Base-by-base conservation (phyloP, 2,797 vertebrate species). In the Oryzias dopingdopingensis region DNA sequence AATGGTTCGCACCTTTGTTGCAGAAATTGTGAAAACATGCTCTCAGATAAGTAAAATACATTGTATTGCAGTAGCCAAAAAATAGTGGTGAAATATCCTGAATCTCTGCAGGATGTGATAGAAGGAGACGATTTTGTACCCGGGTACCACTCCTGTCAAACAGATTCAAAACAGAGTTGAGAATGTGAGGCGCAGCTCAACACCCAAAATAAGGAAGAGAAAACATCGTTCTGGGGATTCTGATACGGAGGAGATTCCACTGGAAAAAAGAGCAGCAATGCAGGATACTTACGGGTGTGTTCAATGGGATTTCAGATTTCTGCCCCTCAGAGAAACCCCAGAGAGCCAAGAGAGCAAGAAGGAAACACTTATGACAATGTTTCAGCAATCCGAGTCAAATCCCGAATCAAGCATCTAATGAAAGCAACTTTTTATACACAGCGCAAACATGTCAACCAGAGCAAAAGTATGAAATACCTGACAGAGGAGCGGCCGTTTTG, bases 141-240 rank as follows among this genome's bases (percentile, higher is more conserved):
- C 17, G 57, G 64, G 23, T 72, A 65, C 55, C 53, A 57, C 14
- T 74, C 70, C 59, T 0, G 57, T 65, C 12, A 76, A 76, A n/a
- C 68, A 68, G 42, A 17, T 65, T 26, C 59, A 77, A 49, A 8
- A 15, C 10, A 1, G 32, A 42, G 44, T 64, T n/a, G 74, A 77
- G 20, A 20, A 20, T 20, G 20, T 20, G 20, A 20, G 20, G 20
- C 20, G 20, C 20, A 20, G 20, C 20, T 20, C 20, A 20, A 20
- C 20, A 20, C 20, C 20, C 20, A 20, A 20, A 20, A 20, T 20
- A 20, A 20, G 20, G 20, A 20, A 20, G 20, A 20, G 20, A 20
- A 20, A 20, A 20, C 20, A 3, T 20, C 20, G 20, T 20, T 20
- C 20, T 20, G 20, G 20, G 20, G 20, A 20, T 20, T 20, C 20